phyloP scores from a whole-genome alignment of 2,113 vertebrate species.

The Entomyzon cyanotis region DNA sequence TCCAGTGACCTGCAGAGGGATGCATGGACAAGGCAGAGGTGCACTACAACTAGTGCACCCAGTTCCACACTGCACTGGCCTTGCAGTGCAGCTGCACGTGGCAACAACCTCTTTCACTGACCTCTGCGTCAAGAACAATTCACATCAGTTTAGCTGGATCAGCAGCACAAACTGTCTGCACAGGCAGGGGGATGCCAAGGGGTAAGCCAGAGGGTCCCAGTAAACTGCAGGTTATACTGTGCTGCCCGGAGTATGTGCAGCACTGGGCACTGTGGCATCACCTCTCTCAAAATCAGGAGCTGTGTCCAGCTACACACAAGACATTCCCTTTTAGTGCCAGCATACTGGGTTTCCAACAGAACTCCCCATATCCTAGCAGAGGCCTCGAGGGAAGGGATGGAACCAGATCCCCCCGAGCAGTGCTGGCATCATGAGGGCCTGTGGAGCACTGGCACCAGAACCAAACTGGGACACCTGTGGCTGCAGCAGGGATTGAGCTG shows the following conservation, averaged over 20 bases:
- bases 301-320: not conserved
- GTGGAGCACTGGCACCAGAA: not conserved
- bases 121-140: not conserved
- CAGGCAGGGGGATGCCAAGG: not conserved
- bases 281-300: not conserved
- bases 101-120: not conserved
- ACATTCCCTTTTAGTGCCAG: not conserved
- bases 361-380: not conserved
- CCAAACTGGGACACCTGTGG: not conserved
- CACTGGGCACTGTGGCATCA: not conserved
- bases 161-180: not conserved
- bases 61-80: not conserved
- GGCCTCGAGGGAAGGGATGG: not conserved
- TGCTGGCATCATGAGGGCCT: not conserved
- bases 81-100: not conserved
- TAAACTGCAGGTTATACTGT: not conserved
- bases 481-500: not conserved
- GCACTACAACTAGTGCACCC: not conserved
- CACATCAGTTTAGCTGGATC: not conserved
- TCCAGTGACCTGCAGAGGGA: not conserved
- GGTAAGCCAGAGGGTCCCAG: not conserved
- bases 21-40: not conserved
- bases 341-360: not conserved
- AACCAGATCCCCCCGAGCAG: fast-evolving
- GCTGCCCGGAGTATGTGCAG: not conserved